phyloP scores from a whole-genome alignment of 2,888 invertebrate species.

The Ennomos fuscantarius region DNA sequence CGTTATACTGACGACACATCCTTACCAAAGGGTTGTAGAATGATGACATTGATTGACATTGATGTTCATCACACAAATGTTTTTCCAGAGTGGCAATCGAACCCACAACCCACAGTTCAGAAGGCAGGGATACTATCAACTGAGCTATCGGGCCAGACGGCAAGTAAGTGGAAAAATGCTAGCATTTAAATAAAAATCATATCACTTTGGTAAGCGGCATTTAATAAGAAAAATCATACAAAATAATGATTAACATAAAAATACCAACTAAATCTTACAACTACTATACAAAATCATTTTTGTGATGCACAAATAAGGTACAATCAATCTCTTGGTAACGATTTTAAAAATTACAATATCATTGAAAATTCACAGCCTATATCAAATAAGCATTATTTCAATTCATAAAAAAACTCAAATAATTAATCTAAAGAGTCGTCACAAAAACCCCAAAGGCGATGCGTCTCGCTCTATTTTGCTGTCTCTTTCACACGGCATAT shows the following conservation, averaged over 20 bases:
- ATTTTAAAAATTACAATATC: slow-evolving; percentile 24
- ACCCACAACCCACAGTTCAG: too few relatives aligned
- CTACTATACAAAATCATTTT: slow-evolving; percentile 41
- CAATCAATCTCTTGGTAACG: slow-evolving; percentile 58
- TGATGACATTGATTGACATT: too few relatives aligned
- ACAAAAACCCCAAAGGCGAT: neutral
- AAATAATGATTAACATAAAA: slow-evolving; percentile 57
- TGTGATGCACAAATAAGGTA: slow-evolving; percentile 59
- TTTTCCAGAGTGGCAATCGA: too few relatives aligned
- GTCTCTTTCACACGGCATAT: too few relatives aligned
- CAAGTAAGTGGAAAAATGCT: too few relatives aligned
- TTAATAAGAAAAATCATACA: slow-evolving; percentile 75
- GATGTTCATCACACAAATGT: too few relatives aligned
- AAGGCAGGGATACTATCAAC: too few relatives aligned
- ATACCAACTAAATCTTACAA: slow-evolving; percentile 43
- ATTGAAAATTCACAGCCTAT: slow-evolving; percentile 43
- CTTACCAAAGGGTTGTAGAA: too few relatives aligned
- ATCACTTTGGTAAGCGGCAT: slow-evolving; percentile 80
- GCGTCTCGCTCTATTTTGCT: too few relatives aligned
- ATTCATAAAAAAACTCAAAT: neutral
- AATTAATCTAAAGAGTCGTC: neutral
- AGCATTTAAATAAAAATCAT: slow-evolving; percentile 36
- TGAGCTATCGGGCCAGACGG: too few relatives aligned
- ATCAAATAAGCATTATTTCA: neutral
- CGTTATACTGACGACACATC: too few relatives aligned